Conservation (phyloP, 2,797 vertebrate genomes). For the Mycteria americana region DNA sequence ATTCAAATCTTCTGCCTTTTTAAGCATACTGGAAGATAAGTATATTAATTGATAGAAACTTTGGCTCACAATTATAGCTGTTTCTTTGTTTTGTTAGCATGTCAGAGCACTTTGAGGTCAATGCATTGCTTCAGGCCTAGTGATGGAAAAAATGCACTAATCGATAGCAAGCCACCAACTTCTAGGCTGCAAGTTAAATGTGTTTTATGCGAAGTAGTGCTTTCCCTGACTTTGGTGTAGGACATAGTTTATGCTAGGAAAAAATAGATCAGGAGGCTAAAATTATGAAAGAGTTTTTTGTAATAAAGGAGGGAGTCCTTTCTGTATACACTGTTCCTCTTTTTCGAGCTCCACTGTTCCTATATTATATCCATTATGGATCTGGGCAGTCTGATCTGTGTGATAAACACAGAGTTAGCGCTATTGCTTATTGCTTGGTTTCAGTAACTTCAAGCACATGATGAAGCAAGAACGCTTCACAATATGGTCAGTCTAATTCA, state of each 20-base stretch:
- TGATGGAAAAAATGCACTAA: constrained; percentile 3
- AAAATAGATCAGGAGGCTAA: not conserved
- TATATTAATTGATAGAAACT: not conserved
- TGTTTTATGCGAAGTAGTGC: not conserved
- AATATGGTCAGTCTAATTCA: fast-evolving
- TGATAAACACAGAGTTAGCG: not conserved
- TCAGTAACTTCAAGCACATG: not conserved
- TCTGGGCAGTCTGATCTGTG: not conserved
- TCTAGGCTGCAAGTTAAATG: constrained; percentile 3
- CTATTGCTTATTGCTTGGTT: not conserved
- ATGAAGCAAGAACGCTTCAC: not conserved
- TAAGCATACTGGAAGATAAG: not conserved
- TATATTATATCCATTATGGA: not conserved
- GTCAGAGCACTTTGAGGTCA: constrained; percentile 30
- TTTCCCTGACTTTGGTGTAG: not conserved
- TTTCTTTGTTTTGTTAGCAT: constrained; percentile 29
- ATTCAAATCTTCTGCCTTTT: not conserved
- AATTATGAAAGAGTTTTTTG: not conserved
- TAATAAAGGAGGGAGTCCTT: not conserved
- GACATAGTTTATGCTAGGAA: not conserved
- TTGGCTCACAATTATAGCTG: not conserved
- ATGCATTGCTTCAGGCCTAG: constrained; percentile 29
- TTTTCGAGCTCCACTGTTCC: not conserved
- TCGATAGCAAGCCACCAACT: not conserved
- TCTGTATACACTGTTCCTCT: not conserved